Conservation (phyloP, 2,113 vertebrate species). For the Gambusia affinis region DNA sequence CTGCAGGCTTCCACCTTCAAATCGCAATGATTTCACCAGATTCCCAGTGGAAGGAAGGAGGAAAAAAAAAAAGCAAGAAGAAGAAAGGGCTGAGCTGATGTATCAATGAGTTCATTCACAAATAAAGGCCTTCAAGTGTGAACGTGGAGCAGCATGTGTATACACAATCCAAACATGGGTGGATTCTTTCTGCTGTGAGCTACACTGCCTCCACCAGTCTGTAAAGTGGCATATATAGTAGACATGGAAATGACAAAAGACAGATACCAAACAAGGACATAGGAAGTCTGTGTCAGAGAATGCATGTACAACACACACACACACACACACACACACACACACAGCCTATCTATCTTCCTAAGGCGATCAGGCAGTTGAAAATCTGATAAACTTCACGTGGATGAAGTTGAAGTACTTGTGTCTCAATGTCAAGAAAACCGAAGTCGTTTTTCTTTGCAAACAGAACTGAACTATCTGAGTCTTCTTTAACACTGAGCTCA, state of each 20-base stretch:
- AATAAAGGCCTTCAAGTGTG: conserved; percentile 25
- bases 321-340: conserved; percentile 34
- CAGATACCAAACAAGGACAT: conserved; percentile 53
- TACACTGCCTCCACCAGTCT: conserved; percentile 11
- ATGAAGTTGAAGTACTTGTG: too few relatives aligned
- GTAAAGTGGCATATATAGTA: conserved; percentile 15
- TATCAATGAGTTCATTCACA: conserved; percentile 58
- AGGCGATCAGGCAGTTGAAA: too few relatives aligned
- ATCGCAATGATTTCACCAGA: conserved; percentile 8
- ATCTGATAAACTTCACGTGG: too few relatives aligned
- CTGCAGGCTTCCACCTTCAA: conserved; percentile 27
- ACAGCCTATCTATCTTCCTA: conserved; percentile 2
- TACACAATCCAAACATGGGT: conserved; percentile 4
- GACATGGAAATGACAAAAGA: conserved; percentile 49
- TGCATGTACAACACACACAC: conserved; percentile 1
- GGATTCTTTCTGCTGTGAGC: not conserved
- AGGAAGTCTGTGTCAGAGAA: conserved; percentile 31
- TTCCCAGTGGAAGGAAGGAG: conserved; percentile 14
- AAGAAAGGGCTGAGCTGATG: conserved; percentile 20
- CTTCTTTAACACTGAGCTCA: too few relatives aligned
- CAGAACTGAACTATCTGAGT: too few relatives aligned
- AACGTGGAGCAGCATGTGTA: conserved; percentile 7
- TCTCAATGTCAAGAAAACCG: too few relatives aligned
- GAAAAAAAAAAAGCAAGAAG: not conserved
- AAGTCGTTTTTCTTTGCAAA: too few relatives aligned